A percentile compares a stretch with the other conserved stretches of the same genome.
phyloP scores from a whole-genome alignment of 2,888 invertebrate genomes.

The Serripes groenlandicus region DNA sequence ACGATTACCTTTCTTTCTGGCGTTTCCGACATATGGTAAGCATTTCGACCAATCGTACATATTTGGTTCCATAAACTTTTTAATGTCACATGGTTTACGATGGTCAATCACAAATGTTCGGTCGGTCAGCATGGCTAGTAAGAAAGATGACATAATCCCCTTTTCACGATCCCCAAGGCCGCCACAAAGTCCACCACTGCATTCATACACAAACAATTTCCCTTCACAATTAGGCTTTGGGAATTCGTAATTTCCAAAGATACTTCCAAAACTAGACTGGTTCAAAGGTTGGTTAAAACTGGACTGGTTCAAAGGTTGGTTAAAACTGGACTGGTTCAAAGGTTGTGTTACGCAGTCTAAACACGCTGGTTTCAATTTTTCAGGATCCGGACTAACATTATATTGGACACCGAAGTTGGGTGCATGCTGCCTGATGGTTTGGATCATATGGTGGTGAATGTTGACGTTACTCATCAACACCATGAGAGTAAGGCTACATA shows the following conservation, averaged over 20 bases:
- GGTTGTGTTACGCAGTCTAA: background rate
- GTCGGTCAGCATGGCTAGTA: constrained; percentile 41
- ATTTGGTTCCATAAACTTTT: constrained; percentile 16
- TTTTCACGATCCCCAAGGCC: constrained; percentile 52
- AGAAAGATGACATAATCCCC: constrained; percentile 39
- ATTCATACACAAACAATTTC: constrained; percentile 34
- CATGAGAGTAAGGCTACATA: background rate
- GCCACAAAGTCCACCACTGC: constrained; percentile 33
- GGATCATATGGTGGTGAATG: background rate
- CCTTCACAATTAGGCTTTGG: background rate
- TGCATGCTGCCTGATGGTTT: background rate
- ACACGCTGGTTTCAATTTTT: background rate
- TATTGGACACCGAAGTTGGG: background rate
- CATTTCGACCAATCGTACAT: constrained; percentile 45
- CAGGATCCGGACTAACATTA: too few relatives aligned
- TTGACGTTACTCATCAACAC: background rate
- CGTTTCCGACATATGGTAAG: background rate
- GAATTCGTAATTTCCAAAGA: constrained; percentile 2
- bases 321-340: too few relatives aligned
- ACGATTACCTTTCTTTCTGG: background rate
- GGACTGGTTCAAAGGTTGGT: too few relatives aligned
- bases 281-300: too few relatives aligned
- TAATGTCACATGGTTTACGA: constrained; percentile 35
- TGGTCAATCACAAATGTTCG: constrained; percentile 40
- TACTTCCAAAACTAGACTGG: background rate